Conservation (phyloP, 2,113 vertebrate genomes). For the Austrofundulus limnaeus region DNA sequence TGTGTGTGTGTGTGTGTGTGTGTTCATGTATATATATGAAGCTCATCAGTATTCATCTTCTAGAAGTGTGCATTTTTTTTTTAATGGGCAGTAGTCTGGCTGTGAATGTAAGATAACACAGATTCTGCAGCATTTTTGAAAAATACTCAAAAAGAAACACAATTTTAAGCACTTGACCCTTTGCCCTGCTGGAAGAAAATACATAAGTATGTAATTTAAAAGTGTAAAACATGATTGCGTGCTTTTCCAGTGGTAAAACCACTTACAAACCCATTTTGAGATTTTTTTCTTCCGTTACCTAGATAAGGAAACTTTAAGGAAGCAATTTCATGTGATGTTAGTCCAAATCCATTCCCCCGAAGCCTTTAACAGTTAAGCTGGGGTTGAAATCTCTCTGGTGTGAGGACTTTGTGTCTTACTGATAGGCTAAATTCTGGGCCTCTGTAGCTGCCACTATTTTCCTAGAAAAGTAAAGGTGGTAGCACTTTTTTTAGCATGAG, state of each 20-base stretch:
- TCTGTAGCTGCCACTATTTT: slow-evolving; percentile 56
- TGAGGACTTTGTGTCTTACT: slow-evolving; percentile 72
- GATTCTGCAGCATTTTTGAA: slow-evolving; percentile 55
- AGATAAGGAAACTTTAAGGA: slow-evolving; percentile 75
- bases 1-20: slow-evolving; percentile 22
- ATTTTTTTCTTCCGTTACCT: slow-evolving; percentile 51
- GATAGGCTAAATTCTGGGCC: slow-evolving; percentile 59
- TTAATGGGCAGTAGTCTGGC: slow-evolving; percentile 54
- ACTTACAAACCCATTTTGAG: slow-evolving; percentile 66
- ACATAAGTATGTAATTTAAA: slow-evolving; percentile 72
- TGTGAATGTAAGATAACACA: slow-evolving; percentile 70
- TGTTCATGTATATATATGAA: slow-evolving; percentile 35
- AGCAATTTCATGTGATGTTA: slow-evolving; percentile 76
- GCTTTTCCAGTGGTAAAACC: slow-evolving; percentile 69
- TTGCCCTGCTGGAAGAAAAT: slow-evolving; percentile 61
- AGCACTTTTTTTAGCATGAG: slow-evolving; percentile 31
- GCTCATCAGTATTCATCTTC: slow-evolving; percentile 68
- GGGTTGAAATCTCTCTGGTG: slow-evolving; percentile 70
- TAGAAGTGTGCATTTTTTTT: slow-evolving; percentile 54
- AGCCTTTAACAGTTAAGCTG: slow-evolving; percentile 75
- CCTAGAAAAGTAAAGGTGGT: slow-evolving; percentile 10
- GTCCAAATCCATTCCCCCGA: slow-evolving; percentile 68
- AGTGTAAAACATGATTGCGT: slow-evolving; percentile 74
- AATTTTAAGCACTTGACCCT: slow-evolving; percentile 69
- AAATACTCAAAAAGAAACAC: slow-evolving; percentile 59